Base-by-base conservation (phyloP, 2,888 invertebrate species). In the Baccha elongata region DNA sequence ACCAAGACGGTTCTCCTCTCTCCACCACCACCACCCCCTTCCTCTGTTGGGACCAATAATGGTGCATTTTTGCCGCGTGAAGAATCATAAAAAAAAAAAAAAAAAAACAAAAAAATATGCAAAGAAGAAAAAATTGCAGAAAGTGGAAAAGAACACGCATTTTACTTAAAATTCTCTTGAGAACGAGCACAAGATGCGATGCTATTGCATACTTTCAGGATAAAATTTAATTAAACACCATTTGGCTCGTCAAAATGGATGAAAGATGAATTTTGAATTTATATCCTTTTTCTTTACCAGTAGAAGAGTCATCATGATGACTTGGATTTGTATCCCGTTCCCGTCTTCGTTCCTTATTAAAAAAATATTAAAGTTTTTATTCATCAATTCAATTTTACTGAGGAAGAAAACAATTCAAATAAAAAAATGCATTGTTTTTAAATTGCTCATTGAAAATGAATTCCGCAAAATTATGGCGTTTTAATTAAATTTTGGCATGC, bases 191-290 rank as follows among this genome's bases (percentile, higher is more conserved):
- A 60, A 40, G 17, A 42, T 58, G 40, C 26, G 40, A 32, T 2
- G 65, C 42, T 55, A 21, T 55, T 55, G 37, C 55, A 68, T 53
- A 42, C 13, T 42, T 50, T 10, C 21, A 55, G 29, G 32, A 11
- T 40, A 53, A 46, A 67, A 67, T 53, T 68, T 68, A 68, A 68
- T 55, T 68, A 68, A 68, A 44, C 53, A 68, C 32, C 44, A 68
- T 68, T 52, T 55, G 53, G 60, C 17, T 32, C 17, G 53, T 68
- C 53, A 32, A 21, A 37, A 44, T 3, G 32, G 35, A 46, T 19
- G 52, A 53, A 53, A 60, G 42, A 60, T 60, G 60, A 60, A 60
- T 60, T 60, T 37, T 60, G 60, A 60, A 60, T 60, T 60, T 37
- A 29, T 60, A 40, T 58, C 3, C 58, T 23, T 26, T 15, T 60